These are phyloP conservation scores for Sminthurides bifidus DNA, from an alignment of 1,140 invertebrate genomes.

Conservation along the genomic window DNA sequence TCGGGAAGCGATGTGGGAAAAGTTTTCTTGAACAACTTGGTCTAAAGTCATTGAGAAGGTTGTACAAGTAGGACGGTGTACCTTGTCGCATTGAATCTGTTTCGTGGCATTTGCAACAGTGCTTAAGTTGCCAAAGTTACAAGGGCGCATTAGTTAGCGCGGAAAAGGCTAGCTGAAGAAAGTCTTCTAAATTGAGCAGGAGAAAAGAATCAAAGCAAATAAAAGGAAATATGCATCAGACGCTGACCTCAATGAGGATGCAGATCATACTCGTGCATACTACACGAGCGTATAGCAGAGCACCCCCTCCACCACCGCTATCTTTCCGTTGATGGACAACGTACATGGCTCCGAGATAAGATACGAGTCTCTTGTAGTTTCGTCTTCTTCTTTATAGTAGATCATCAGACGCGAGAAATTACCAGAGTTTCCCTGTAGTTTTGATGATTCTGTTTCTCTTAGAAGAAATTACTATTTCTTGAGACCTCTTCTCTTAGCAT, in stretches of 20 bases:
- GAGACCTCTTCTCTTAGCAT: background rate
- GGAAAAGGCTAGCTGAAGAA: background rate
- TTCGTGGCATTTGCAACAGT: no score
- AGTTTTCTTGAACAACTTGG: no score
- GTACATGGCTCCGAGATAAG: conserved; percentile 11
- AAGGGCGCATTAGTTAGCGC: no score
- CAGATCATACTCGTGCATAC: no score
- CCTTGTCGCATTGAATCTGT: no score
- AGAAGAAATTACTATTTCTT: conserved; percentile 21
- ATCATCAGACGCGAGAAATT: conserved; percentile 25
- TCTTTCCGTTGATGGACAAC: no score
- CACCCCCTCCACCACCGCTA: no score
- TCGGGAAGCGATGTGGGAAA: no score
- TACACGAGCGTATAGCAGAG: no score
- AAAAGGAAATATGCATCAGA: conserved; percentile 17
- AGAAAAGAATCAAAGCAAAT: conserved; percentile 17
- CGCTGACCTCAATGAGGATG: background rate
- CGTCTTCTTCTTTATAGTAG: conserved; percentile 24
- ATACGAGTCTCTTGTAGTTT: conserved; percentile 21
- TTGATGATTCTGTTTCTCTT: conserved; percentile 25
- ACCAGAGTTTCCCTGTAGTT: conserved; percentile 22
- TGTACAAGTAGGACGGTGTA: no score
- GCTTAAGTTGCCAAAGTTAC: no score
- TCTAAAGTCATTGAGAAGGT: no score
- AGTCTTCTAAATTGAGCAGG: conserved; percentile 17